Conservation (phyloP, 2,888 invertebrate species). For the Cheilosia variabilis region DNA sequence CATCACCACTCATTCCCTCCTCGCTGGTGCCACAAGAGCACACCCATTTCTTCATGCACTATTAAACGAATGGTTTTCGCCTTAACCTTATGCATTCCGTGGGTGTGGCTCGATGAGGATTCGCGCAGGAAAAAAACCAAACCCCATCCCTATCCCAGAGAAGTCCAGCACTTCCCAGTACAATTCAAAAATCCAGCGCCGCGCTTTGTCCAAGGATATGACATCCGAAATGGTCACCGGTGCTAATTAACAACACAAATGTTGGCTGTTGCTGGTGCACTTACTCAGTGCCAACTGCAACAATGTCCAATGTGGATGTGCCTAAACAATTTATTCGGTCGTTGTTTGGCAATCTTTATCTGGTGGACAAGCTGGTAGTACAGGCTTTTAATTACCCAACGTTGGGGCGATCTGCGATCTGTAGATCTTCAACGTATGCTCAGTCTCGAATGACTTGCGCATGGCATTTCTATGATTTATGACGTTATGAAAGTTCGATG, state of each 20-base stretch:
- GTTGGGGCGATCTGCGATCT: constrained; percentile 45
- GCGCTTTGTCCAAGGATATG: constrained; percentile 49
- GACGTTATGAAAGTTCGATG: constrained; percentile 65
- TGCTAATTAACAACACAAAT: constrained; percentile 73
- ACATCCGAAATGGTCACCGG: constrained; percentile 57
- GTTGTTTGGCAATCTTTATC: constrained; percentile 67
- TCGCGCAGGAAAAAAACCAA: constrained; percentile 29
- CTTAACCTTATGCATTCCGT: constrained; percentile 44
- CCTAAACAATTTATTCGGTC: constrained; percentile 48
- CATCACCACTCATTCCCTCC: constrained; percentile 56
- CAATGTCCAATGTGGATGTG: constrained; percentile 32
- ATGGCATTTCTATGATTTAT: constrained; percentile 74
- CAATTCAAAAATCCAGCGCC: constrained; percentile 41
- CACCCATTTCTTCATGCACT: constrained; percentile 69
- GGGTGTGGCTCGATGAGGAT: constrained; percentile 65
- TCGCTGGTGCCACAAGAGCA: constrained; percentile 44
- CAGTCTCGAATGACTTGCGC: constrained; percentile 63
- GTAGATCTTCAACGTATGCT: constrained; percentile 45
- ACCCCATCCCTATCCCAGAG: constrained; percentile 28
- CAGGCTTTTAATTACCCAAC: constrained; percentile 72
- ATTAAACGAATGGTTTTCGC: constrained; percentile 67
- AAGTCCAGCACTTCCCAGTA: constrained; percentile 18
- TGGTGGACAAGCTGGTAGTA: constrained; percentile 51
- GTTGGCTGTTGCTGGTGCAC: constrained; percentile 43
- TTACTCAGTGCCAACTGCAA: constrained; percentile 51